phyloP scores from a whole-genome alignment of 1,140 invertebrate genomes.

The Aphidius gifuensis region DNA sequence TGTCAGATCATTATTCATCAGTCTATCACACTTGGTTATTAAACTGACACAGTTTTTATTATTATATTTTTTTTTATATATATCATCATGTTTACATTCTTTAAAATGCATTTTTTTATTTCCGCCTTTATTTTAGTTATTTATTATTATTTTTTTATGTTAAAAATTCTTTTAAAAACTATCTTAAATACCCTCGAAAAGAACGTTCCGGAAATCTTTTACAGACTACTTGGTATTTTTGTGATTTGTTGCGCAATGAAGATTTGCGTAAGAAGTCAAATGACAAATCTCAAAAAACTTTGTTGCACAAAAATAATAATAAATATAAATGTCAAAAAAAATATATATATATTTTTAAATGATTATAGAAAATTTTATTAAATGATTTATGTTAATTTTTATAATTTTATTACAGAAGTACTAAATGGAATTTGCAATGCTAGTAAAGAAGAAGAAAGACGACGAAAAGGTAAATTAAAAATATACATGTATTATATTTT shows the following conservation, averaged over 20 bases:
- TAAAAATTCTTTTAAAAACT: too few species aligned
- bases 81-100: too few species aligned
- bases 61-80: too few species aligned
- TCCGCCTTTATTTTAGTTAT: too few species aligned
- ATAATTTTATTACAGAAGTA: conserved; percentile 69
- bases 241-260: conserved; percentile 46
- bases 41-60: too few species aligned
- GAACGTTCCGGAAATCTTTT: conserved; percentile 1
- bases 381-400: neutral
- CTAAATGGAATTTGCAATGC: conserved; percentile 74
- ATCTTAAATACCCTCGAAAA: too few species aligned
- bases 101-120: too few species aligned
- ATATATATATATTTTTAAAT: neutral
- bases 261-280: conserved; percentile 40
- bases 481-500: too few species aligned
- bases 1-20: too few species aligned
- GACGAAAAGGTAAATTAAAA: conserved; percentile 69
- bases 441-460: conserved; percentile 75
- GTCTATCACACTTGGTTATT: too few species aligned
- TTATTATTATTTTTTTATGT: too few species aligned
- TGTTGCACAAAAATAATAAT: too few species aligned
- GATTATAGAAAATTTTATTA: neutral
- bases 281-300: neutral
- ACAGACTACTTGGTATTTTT: conserved; percentile 37
- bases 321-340: neutral